phyloP scores from a whole-genome alignment of 2,888 invertebrate genomes.

The Tenodera sinensis region DNA sequence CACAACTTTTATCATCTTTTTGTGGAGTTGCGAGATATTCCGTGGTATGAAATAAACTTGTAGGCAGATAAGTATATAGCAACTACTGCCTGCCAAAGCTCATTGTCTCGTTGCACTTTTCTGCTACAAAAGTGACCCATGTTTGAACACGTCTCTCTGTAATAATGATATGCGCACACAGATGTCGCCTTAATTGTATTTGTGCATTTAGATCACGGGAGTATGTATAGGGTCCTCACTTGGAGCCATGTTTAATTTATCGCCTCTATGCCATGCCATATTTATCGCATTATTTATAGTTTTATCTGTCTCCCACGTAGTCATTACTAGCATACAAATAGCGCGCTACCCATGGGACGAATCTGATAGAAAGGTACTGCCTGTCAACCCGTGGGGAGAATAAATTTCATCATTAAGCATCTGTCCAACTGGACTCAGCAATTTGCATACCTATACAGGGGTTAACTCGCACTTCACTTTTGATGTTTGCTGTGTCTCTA shows the following conservation, averaged over 20 bases:
- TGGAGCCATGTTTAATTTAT: neutral
- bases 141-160: neutral
- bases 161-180: neutral
- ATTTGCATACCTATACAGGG: neutral
- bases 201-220: neutral
- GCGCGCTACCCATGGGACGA: neutral
- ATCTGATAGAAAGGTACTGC: neutral
- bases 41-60: no score
- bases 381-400: neutral
- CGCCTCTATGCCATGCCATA: neutral
- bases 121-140: neutral
- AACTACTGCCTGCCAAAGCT: no score
- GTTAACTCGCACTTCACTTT: neutral
- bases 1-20: no score
- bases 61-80: no score
- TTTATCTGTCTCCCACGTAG: neutral
- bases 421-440: neutral
- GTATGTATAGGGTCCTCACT: neutral
- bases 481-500: neutral
- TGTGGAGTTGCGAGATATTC: no score
- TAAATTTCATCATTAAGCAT: neutral
- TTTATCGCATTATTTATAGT: neutral
- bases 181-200: neutral
- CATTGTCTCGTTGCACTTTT: no score
- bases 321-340: neutral